phyloP scores from a whole-genome alignment of 53 echinoderm and acorn worm species.

The Patiria pectinifera region DNA sequence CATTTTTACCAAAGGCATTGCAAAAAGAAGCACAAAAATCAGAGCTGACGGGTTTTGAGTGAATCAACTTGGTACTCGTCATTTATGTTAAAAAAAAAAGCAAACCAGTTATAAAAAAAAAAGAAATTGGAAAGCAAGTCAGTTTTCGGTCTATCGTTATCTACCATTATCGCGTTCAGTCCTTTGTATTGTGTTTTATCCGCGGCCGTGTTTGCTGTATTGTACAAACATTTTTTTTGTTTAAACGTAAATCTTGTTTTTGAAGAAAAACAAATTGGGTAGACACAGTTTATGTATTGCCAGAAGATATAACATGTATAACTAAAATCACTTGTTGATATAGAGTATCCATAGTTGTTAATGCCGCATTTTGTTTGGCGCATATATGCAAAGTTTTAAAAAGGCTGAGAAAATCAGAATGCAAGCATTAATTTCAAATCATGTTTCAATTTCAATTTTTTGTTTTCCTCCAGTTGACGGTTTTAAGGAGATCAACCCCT shows the following conservation, averaged over 20 bases:
- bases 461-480: background rate
- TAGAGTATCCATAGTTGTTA: background rate
- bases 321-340: background rate
- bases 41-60: too few species aligned
- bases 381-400: background rate
- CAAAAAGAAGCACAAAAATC: too few species aligned
- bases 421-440: background rate
- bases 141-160: background rate
- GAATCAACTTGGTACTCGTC: too few species aligned
- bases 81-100: too few species aligned
- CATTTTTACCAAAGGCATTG: too few species aligned
- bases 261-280: background rate
- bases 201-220: slow-evolving; percentile 10
- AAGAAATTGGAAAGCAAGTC: background rate
- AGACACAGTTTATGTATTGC: background rate
- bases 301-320: background rate
- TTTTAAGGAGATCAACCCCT: too few species aligned
- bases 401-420: slow-evolving; percentile 22
- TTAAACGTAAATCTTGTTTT: background rate
- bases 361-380: background rate
- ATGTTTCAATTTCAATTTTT: background rate
- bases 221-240: slow-evolving; percentile 26
- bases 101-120: background rate
- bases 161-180: background rate
- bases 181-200: background rate